Evolutionary conservation across 1,140 invertebrate species (phyloP), one percentile per base, ranked within the genome.

Genomic region (Coenobita brevimanus): DNA sequence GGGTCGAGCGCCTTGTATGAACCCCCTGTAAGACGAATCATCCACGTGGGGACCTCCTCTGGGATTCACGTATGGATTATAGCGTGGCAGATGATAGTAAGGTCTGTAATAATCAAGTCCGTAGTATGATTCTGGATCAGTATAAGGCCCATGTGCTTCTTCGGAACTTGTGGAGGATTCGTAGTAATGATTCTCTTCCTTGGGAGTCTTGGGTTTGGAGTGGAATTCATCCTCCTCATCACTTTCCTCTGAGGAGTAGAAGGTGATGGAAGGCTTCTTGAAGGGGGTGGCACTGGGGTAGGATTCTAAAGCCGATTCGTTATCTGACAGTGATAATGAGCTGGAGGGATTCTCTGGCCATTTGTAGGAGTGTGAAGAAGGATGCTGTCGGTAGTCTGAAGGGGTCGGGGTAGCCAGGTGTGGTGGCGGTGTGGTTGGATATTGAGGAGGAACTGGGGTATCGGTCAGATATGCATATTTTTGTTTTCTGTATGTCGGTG

Each of bases 241-340:
- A n/a, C 30, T 36, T 38, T 86, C 73, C 46, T 86, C 84, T 21
- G 41, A 67, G 2, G 84, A 80, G 46, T 79, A 86, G 60, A 86
- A 86, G 17, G 84, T 86, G 30, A 86, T 79, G 17, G 84, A 50
- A 30, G 84, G 84, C n/a, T 73, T 83, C 50, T 83, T 83, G 33
- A 54, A 73, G 1, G 81, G 81, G 0, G n/a, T 30, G 21, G 71
- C 1, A 76, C 24, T 13, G 33, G n/a, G 15, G 33, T 21, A 43
- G 30, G 24, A 24, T 17, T 80, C 50, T 10, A n/a, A 57, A 0
- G 3, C 10, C 4, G 75, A 33, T 24, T n/a, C 3, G 24, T 60
- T 62, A 21, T 33, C 0, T 30, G 57, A 36, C 10, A 62, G 50
- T 15, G 54, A 46, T 50, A 8, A 17, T 50, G 17, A n/a, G n/a